phyloP scores from a whole-genome alignment of 92 coral and sea anemone genomes.

The Nematostella vectensis region DNA sequence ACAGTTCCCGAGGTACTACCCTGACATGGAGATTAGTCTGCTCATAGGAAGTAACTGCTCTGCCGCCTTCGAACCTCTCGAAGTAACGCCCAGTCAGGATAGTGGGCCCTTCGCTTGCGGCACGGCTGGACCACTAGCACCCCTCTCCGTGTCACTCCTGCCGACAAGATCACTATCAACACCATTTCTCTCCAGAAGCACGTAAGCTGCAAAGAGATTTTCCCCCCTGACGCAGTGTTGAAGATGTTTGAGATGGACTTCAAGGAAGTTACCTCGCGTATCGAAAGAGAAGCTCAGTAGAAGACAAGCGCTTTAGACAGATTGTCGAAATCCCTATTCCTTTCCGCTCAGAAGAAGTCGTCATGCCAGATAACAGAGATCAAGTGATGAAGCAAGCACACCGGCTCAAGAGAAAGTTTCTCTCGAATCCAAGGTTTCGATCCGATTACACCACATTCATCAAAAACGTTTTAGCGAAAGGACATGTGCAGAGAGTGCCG shows the following conservation, averaged over 20 bases:
- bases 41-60: slow-evolving; percentile 46
- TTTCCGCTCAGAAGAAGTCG: slow-evolving; percentile 18
- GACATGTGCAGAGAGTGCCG: no score
- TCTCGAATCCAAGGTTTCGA: no score
- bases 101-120: slow-evolving; percentile 36
- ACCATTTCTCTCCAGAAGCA: slow-evolving; percentile 36
- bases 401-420: slow-evolving; percentile 36
- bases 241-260: slow-evolving; percentile 47
- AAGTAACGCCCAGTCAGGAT: no score
- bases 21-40: slow-evolving; percentile 44
- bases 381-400: slow-evolving; percentile 27
- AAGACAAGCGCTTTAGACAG: slow-evolving; percentile 28
- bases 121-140: slow-evolving; percentile 56
- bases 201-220: slow-evolving; percentile 23
- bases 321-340: slow-evolving; percentile 42
- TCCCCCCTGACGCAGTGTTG: slow-evolving; percentile 20
- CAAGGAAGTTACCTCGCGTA: slow-evolving; percentile 22
- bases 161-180: slow-evolving; percentile 6
- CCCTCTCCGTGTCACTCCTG: slow-evolving; percentile 14
- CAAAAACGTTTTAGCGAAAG: no score
- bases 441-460: no score
- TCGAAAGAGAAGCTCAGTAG: slow-evolving; percentile 43
- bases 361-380: slow-evolving; percentile 39
- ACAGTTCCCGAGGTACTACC: slow-evolving; percentile 32
- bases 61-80: no score